Base-by-base conservation (phyloP, 2,888 invertebrate species). In the Pandemis cinnamomeana region DNA sequence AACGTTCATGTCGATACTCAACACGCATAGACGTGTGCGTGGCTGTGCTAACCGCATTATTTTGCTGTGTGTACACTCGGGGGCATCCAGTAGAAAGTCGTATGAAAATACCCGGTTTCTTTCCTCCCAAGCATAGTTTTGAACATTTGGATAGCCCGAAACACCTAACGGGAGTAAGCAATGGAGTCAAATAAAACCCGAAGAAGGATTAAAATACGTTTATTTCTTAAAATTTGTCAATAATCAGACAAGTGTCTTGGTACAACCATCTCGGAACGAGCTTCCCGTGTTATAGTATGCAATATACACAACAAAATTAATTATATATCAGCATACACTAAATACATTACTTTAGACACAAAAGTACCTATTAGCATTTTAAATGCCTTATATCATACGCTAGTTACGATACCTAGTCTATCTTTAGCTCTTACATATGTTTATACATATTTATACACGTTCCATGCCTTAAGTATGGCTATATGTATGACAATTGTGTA, bases 161-260 rank as follows among this genome's bases (percentile, higher is more conserved):
- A 7, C 44, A 7, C 7, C 27, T 36, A 36, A 64, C 3, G 7
- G 48, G 58, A 41, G 42, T 73, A 27, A 41, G 48, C 1, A 48
- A 15, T 27, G 66, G 55, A 69, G 60, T 8, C 78, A 81, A 90
- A 88, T 88, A 82, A 91, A 88, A 89, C 86, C n/a, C 86, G 77
- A 79, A 80, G 87, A 89, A 91, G 91, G 90, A 91, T 90, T 91
- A 91, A 90, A 91, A 91, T 91, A 91, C 89, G 90, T 91, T 91
- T 91, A 91, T 91, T 91, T 90, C 88, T 91, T 91, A 91, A 89
- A 91, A 90, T 91, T 90, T 91, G 89, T 91, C 91, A 91, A 89
- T 90, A 84, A 84, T 87, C 86, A 84, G 87, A 86, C 83, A 84
- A 82, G 83, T 83, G 79, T 81, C 77, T 78, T 77, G 81, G 83